Percentiles rank a stretch among this genome's conserved stretches.
phyloP scores from a whole-genome alignment of 1,140 invertebrate species.

The Trichonephila clavata region DNA sequence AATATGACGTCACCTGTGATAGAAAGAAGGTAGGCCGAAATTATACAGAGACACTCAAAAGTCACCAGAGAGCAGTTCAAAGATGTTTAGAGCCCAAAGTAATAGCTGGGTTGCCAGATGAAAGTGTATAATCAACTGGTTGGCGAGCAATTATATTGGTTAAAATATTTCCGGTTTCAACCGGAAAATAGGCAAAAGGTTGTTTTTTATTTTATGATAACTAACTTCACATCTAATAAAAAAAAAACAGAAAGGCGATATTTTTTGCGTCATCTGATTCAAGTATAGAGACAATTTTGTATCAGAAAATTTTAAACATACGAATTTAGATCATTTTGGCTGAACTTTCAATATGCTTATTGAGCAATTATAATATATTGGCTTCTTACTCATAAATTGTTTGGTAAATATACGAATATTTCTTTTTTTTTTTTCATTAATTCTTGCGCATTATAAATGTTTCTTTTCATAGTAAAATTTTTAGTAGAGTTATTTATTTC shows the following conservation, averaged over 20 bases:
- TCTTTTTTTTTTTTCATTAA: too few relatives aligned
- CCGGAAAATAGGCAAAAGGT: not conserved
- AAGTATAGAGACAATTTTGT: not conserved
- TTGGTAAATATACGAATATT: too few relatives aligned
- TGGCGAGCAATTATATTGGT: conserved; percentile 27
- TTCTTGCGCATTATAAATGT: too few relatives aligned
- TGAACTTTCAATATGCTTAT: too few relatives aligned
- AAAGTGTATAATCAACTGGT: conserved; percentile 5
- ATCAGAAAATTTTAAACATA: too few relatives aligned
- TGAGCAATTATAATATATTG: too few relatives aligned
- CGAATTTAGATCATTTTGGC: too few relatives aligned
- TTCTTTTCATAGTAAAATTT: too few relatives aligned
- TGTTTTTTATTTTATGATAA: not conserved
- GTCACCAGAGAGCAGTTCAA: not conserved
- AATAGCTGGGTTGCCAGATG: conserved; percentile 11
- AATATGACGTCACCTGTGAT: conserved; percentile 37
- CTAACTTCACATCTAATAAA: not conserved
- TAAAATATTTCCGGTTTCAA: conserved; percentile 31
- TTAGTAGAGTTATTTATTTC: too few relatives aligned
- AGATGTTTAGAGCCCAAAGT: not conserved
- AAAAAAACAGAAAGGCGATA: not conserved
- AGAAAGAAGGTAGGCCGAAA: conserved; percentile 33
- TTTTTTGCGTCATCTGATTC: not conserved
- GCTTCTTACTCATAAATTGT: too few relatives aligned
- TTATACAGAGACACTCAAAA: conserved; percentile 21